Evolutionary conservation across 1,140 invertebrate species (phyloP).

Genomic region (Himalopsyche phryganea): DNA sequence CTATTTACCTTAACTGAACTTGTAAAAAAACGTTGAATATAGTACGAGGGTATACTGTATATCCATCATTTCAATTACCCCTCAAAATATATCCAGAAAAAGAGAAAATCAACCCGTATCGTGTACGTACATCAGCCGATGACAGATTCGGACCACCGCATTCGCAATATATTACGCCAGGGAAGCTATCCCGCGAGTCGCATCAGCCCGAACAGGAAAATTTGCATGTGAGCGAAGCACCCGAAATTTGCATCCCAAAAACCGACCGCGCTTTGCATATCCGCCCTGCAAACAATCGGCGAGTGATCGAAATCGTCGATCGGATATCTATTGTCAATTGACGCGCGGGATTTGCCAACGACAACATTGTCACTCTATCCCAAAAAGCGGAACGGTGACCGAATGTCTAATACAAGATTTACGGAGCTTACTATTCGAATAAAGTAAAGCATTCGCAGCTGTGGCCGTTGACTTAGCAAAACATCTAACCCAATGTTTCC

Average conservation of each 20-base stretch:
- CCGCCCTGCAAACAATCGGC: too few species aligned
- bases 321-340: not conserved
- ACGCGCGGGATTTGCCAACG: not conserved
- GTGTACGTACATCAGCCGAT: slow-evolving; percentile 3
- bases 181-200: slow-evolving; percentile 5
- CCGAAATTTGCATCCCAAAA: not conserved
- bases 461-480: too few species aligned
- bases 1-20: too few species aligned
- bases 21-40: too few species aligned
- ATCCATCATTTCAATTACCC: not conserved
- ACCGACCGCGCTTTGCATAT: too few species aligned
- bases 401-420: too few species aligned
- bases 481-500: too few species aligned
- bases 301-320: not conserved
- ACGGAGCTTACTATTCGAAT: too few species aligned
- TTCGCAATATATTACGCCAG: slow-evolving; percentile 16
- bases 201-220: slow-evolving; percentile 5
- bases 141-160: slow-evolving; percentile 23
- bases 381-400: too few species aligned
- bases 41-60: too few species aligned
- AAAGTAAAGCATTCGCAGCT: too few species aligned
- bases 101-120: slow-evolving; percentile 10
- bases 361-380: too few species aligned
- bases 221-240: slow-evolving; percentile 19
- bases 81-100: slow-evolving; percentile 5